Percentiles rank a stretch among this genome's conserved stretches.
Evolutionary conservation across 2,888 invertebrate genomes (phyloP).

Genomic region (Stenodema calcarata): DNA sequence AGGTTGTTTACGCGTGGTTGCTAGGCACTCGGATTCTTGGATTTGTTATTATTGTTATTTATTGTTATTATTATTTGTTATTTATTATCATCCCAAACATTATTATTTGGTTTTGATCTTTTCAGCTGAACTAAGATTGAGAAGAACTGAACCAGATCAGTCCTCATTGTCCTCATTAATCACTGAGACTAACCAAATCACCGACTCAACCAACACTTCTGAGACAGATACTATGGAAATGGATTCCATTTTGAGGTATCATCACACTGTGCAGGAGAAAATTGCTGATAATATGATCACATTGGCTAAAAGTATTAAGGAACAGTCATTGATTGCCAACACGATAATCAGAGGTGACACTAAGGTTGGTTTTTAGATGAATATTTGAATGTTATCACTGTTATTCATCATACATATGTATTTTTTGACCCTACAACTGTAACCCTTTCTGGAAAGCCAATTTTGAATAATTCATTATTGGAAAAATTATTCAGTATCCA

Average conservation of each 20-base stretch:
- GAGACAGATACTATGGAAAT: slow-evolving; percentile 69
- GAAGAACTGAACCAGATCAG: slow-evolving; percentile 55
- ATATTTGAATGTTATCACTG: background rate
- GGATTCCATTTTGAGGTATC: slow-evolving; percentile 83
- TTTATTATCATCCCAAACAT: no score
- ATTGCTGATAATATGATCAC: slow-evolving; percentile 94
- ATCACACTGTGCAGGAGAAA: slow-evolving; percentile 88
- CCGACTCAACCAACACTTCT: background rate
- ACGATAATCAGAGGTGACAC: slow-evolving; percentile 89
- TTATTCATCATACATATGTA: no score
- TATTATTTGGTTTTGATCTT: background rate
- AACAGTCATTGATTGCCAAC: slow-evolving; percentile 88
- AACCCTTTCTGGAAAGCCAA: no score
- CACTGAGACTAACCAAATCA: background rate
- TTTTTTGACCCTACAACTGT: no score
- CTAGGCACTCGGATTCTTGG: no score
- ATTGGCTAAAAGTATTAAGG: slow-evolving; percentile 84
- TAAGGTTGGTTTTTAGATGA: slow-evolving; percentile 66
- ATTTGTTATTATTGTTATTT: no score
- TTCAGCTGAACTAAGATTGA: slow-evolving; percentile 50
- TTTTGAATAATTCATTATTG: no score
- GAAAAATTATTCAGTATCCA: background rate
- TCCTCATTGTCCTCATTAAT: background rate
- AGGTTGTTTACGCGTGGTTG: no score
- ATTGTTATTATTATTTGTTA: no score